Evolutionary conservation across 2,113 vertebrate genomes (phyloP).

Genomic region (Oreochromis niloticus): DNA sequence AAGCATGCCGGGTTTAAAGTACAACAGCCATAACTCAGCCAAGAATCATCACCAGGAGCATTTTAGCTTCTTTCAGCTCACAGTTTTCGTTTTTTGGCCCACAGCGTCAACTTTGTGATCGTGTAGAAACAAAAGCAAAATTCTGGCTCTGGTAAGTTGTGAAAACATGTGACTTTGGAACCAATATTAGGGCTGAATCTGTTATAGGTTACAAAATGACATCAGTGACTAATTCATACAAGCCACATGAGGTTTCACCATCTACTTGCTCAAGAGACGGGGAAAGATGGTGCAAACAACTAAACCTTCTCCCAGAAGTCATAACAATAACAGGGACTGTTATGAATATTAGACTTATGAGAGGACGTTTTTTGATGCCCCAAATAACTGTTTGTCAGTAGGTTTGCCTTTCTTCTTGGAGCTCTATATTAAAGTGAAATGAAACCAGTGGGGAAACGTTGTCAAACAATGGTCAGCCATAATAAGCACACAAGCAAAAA

Average conservation of each 20-base stretch:
- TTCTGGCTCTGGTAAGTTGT: background rate
- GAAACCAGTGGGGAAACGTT: background rate
- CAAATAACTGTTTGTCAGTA: background rate
- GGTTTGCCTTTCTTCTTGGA: background rate
- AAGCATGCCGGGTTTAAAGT: background rate
- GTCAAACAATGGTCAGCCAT: background rate
- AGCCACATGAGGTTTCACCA: background rate
- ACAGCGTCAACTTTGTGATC: background rate
- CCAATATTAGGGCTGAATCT: background rate
- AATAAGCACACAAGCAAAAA: background rate
- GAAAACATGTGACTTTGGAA: background rate
- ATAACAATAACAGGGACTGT: background rate
- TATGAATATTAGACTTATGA: background rate
- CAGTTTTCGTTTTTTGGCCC: background rate
- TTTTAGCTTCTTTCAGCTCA: background rate
- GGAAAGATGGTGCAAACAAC: background rate
- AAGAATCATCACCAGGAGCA: background rate
- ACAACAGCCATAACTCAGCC: accelerated
- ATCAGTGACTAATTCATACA: background rate
- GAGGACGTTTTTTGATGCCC: background rate
- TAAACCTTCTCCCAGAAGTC: background rate
- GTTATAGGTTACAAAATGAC: background rate
- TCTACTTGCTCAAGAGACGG: background rate
- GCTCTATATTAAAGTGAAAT: background rate
- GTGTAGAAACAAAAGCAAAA: background rate